Base-by-base conservation (phyloP, 2,113 vertebrate species). In the Pelecanus crispus region DNA sequence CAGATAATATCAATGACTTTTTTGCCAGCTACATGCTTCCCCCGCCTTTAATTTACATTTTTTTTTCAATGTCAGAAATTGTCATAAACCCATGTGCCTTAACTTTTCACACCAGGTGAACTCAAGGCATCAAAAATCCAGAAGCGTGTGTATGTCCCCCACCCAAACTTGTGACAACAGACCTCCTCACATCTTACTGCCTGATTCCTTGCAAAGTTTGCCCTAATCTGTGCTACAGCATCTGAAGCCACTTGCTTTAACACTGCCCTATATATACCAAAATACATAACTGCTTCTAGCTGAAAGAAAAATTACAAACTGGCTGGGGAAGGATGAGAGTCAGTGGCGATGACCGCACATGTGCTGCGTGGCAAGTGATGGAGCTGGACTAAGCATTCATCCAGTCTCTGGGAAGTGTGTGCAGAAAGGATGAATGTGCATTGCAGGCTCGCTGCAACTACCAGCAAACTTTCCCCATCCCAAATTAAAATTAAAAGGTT, bases 371-470 rank as follows among this genome's bases (percentile, higher is more conserved):
- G 38, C 18, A 61, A 36, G 20, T 6, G 55, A 68, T 10, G 34
- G 34, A 40, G 34, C 34, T 8, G 52, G 19, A 3, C 38, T 9
- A 15, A 50, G 32, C 26, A 58, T 50, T 47, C 58, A 17, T 13
- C 42, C 2, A 0, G 34, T 42, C n/a, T 29, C 71, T 65, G 58
- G 58, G 42, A 34, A 31, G 49, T 0, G 1, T 7, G 34, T 24
- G 28, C 72, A 53, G 34, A 49, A 42, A 75, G 55, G 47, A 49
- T 6, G 21, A 29, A 18, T 8, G 2, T 3, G 17, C 6, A 0
- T 10, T 52, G 45, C 59, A 66, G 67, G 38, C 13, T 52, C 12
- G 29, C 24, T 71, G 56, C 29, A 66, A 22, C 72, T 34, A 79
- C 55, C 77, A 75, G 26, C 31, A 36, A 42, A 38, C 7, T 47